phyloP scores from a whole-genome alignment of 2,113 vertebrate species.

The Protobothrops mucrosquamatus region DNA sequence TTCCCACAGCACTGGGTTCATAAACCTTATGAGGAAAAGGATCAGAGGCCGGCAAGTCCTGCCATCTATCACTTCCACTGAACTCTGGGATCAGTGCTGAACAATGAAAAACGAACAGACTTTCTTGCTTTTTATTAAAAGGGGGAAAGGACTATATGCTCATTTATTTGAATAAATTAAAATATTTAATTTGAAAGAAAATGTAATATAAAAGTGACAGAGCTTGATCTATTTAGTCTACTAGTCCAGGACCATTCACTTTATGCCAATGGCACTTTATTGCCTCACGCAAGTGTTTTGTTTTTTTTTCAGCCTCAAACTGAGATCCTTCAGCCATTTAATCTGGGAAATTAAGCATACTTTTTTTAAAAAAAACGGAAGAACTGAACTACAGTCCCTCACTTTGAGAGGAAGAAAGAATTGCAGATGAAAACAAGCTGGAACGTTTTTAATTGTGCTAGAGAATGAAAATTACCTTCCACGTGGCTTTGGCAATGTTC shows the following conservation, averaged over 20 bases:
- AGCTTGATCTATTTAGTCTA: background rate
- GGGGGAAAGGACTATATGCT: background rate
- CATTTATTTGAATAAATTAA: background rate
- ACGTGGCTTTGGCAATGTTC: constrained; percentile 65
- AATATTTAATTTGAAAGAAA: background rate
- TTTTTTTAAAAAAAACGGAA: background rate
- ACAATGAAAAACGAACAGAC: background rate
- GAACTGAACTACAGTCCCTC: background rate
- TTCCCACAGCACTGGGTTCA: background rate
- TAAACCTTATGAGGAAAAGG: background rate
- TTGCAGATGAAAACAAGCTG: background rate
- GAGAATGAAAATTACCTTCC: constrained; percentile 62
- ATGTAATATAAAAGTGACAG: background rate
- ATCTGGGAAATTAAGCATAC: background rate
- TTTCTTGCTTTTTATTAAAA: background rate
- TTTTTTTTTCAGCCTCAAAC: too few species aligned
- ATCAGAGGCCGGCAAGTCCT: background rate
- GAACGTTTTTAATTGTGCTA: background rate
- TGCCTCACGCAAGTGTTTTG: background rate
- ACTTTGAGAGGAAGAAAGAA: background rate
- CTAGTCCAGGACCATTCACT: background rate
- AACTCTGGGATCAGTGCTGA: background rate
- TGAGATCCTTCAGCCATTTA: background rate
- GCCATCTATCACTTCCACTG: background rate
- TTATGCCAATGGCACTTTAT: background rate